Evolutionary conservation across 1,140 invertebrate genomes (phyloP).

Genomic region (Papilio dardanus): DNA sequence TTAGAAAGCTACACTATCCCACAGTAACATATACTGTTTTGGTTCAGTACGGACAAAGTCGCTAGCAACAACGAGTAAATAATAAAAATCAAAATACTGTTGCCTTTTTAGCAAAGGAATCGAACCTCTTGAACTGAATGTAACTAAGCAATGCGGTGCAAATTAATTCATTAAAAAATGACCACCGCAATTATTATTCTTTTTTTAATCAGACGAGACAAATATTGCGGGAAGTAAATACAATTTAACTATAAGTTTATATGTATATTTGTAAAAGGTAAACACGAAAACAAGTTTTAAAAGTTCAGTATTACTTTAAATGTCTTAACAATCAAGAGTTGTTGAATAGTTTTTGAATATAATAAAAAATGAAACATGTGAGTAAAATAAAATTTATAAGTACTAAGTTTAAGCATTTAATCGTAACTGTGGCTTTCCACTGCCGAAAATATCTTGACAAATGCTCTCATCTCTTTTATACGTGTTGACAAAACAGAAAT

Average conservation of each 20-base stretch:
- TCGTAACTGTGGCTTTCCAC: not conserved
- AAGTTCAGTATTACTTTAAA: not conserved
- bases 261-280: not conserved
- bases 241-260: not conserved
- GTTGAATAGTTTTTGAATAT: not conserved
- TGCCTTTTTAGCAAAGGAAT: too few relatives aligned
- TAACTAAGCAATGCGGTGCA: not conserved
- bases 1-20: too few relatives aligned
- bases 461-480: not conserved
- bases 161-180: not conserved
- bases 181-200: too few relatives aligned
- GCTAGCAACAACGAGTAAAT: too few relatives aligned
- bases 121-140: too few relatives aligned
- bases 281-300: conserved; percentile 5
- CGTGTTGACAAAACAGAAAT: too few relatives aligned
- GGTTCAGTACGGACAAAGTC: too few relatives aligned
- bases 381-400: not conserved
- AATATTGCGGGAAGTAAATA: not conserved
- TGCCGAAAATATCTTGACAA: not conserved
- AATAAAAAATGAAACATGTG: not conserved
- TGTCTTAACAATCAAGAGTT: not conserved
- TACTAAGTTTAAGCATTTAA: too few relatives aligned
- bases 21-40: too few relatives aligned
- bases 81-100: too few relatives aligned
- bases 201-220: not conserved